Conservation (phyloP, 2,888 invertebrate genomes). For the Venusia cambrica region DNA sequence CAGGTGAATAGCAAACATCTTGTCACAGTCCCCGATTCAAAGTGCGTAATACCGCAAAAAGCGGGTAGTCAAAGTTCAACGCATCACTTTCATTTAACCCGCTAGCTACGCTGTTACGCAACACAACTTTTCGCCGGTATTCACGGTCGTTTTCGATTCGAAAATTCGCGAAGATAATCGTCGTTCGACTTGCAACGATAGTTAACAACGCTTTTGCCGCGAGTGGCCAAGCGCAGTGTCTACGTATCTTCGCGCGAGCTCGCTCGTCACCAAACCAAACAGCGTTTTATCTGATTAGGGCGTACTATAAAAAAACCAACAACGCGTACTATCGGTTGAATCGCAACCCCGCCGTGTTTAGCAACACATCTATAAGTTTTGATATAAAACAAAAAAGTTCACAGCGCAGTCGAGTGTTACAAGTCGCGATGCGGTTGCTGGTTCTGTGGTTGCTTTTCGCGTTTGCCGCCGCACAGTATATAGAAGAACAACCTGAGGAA, state of each 20-base stretch:
- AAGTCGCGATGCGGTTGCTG: conserved; percentile 49
- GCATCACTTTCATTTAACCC: conserved; percentile 14
- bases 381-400: conserved; percentile 67
- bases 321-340: conserved; percentile 19
- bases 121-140: conserved; percentile 38
- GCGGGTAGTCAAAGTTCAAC: conserved; percentile 22
- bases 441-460: conserved; percentile 47
- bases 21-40: conserved; percentile 3
- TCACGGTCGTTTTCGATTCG: conserved; percentile 65
- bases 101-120: conserved; percentile 47
- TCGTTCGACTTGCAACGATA: conserved; percentile 45
- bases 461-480: conserved; percentile 40
- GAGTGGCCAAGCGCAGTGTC: conserved; percentile 44
- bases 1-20: too few species aligned
- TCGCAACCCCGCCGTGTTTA: conserved; percentile 39
- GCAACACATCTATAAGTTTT: conserved; percentile 62
- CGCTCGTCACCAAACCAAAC: conserved; percentile 48
- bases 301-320: conserved; percentile 48
- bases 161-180: conserved; percentile 62
- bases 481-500: conserved; percentile 12
- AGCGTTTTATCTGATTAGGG: conserved; percentile 40
- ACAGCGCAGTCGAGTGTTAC: conserved; percentile 45
- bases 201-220: conserved; percentile 61
- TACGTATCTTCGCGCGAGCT: conserved; percentile 44
- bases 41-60: conserved; percentile 3